A percentile compares a stretch with the other conserved stretches of the same genome.
These are phyloP conservation scores for Gavialis gangeticus DNA, from an alignment of 2,113 vertebrate species.

Conservation along the genomic window DNA sequence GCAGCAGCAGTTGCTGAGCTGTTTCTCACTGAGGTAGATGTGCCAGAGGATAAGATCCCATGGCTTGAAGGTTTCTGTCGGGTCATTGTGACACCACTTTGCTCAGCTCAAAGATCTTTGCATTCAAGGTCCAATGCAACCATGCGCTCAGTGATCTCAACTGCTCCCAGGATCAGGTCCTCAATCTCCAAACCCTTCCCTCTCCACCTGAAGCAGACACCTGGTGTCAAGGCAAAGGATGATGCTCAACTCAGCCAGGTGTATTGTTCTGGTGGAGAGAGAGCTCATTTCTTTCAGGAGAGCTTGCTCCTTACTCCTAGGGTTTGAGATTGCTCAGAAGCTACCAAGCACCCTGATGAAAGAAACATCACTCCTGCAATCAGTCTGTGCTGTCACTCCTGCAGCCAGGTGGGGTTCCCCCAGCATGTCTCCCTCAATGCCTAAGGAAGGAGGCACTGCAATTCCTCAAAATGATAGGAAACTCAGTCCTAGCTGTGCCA, in stretches of 20 bases:
- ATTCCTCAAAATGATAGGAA: too few species aligned
- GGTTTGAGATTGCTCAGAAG: background rate
- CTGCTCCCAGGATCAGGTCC: fast-evolving
- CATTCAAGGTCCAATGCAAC: background rate
- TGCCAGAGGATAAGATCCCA: too few species aligned
- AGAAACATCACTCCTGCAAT: background rate
- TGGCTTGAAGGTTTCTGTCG: background rate
- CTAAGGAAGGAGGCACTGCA: too few species aligned
- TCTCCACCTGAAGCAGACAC: background rate
- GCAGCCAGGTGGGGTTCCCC: too few species aligned
- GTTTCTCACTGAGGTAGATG: too few species aligned
- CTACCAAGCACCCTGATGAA: fast-evolving
- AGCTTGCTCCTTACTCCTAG: background rate
- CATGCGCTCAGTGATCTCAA: background rate
- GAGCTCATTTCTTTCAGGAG: background rate
- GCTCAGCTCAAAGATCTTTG: too few species aligned
- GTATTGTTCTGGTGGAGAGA: background rate
- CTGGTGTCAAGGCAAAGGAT: background rate
- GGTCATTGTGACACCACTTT: background rate
- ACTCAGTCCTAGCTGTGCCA: too few species aligned
- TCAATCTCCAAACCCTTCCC: background rate
- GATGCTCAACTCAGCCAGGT: too few species aligned
- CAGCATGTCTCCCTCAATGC: too few species aligned
- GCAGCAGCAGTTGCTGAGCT: too few species aligned
- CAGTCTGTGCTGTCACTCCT: too few species aligned